Conservation (phyloP, 1,140 invertebrate species). For the Ctenoplectra terminalis region DNA sequence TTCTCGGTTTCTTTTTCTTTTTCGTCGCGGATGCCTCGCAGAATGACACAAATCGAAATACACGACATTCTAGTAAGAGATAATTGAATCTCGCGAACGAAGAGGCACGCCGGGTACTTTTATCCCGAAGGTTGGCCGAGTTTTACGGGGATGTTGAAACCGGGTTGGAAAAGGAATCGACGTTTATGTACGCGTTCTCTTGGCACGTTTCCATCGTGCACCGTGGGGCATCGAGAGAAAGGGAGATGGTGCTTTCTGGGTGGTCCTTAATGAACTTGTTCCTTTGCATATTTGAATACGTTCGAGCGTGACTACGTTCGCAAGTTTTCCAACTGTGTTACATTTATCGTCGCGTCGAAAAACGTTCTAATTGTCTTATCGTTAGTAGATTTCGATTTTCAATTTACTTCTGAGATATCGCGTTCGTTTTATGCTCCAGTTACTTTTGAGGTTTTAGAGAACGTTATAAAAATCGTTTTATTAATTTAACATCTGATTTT, state of each 20-base stretch:
- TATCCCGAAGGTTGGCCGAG: neutral
- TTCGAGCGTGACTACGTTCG: conserved; percentile 32
- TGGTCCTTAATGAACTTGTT: conserved; percentile 68
- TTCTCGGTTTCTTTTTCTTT: neutral
- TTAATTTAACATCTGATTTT: too few species aligned
- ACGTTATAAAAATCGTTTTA: too few species aligned
- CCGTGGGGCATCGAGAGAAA: neutral
- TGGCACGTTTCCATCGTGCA: conserved; percentile 62
- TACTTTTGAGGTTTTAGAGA: too few species aligned
- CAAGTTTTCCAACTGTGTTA: conserved; percentile 13
- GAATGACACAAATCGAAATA: neutral
- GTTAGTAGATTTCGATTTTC: neutral
- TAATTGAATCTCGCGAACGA: conserved; percentile 8
- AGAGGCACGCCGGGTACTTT: neutral
- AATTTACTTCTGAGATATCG: neutral
- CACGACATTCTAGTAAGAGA: neutral
- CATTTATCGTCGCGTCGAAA: neutral
- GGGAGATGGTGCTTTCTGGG: conserved; percentile 41
- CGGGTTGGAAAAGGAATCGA: conserved; percentile 33
- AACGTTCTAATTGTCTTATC: neutral
- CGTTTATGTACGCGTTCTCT: conserved; percentile 35
- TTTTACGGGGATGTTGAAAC: neutral
- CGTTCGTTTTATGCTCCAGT: neutral
- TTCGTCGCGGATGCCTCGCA: neutral
- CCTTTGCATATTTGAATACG: conserved; percentile 49